Percentiles rank a stretch among this genome's conserved stretches.
Conservation (phyloP, 2,797 vertebrate species). For the Mormyrops attenuatus region DNA sequence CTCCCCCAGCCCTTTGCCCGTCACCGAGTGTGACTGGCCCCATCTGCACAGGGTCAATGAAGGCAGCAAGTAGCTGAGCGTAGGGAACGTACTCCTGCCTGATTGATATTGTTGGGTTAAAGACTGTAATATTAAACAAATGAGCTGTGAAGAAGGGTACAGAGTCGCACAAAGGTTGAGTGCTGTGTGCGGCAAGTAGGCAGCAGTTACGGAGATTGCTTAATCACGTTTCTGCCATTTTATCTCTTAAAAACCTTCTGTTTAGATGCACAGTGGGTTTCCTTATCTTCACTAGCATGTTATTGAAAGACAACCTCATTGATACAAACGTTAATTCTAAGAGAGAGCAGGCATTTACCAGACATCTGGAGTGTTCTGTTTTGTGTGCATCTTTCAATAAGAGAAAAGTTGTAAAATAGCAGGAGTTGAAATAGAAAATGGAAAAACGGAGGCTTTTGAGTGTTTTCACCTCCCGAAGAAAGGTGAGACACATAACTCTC, state of each 20-base stretch:
- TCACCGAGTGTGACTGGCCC: background rate
- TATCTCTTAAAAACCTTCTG: background rate
- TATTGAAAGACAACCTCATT: background rate
- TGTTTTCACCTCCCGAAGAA: background rate
- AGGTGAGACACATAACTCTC: background rate
- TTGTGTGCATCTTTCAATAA: background rate
- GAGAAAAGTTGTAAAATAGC: background rate
- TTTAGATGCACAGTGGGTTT: background rate
- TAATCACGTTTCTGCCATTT: background rate
- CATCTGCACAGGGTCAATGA: slow-evolving; percentile 42
- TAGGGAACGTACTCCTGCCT: slow-evolving; percentile 51
- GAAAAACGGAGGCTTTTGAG: background rate
- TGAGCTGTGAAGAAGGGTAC: slow-evolving; percentile 47
- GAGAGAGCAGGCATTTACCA: background rate
- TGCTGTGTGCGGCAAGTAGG: background rate
- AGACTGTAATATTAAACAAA: slow-evolving; percentile 61
- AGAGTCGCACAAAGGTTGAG: slow-evolving; percentile 35
- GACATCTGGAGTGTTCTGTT: background rate
- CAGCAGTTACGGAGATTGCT: slow-evolving; percentile 2
- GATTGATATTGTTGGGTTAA: slow-evolving; percentile 61
- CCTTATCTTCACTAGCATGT: background rate
- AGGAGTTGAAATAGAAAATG: background rate
- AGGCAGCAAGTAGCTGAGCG: slow-evolving; percentile 36
- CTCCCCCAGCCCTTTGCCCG: background rate
- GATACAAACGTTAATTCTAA: background rate